Evolutionary conservation across 2,888 invertebrate species (phyloP).

Genomic region (Eupithecia insigniata): DNA sequence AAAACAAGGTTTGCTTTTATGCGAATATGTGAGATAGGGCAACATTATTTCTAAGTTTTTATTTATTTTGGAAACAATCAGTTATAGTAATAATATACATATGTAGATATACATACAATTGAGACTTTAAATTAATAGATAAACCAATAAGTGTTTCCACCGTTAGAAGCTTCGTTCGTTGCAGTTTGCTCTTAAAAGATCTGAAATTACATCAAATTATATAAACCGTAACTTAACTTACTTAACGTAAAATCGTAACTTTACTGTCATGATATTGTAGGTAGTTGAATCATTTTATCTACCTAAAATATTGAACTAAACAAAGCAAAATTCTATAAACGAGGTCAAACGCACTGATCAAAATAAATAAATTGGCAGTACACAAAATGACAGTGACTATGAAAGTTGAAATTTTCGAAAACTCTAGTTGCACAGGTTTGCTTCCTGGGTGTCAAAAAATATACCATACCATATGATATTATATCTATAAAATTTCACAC

Average conservation of each 20-base stretch:
- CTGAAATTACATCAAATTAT: neutral
- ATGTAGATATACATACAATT: too few relatives aligned
- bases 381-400: neutral
- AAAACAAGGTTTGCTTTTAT: neutral
- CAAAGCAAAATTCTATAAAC: neutral
- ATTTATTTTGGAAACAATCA: too few relatives aligned
- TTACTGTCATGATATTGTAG: neutral
- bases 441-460: neutral
- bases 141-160: too few relatives aligned
- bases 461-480: neutral
- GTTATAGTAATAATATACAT: too few relatives aligned
- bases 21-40: neutral
- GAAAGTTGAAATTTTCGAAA: neutral
- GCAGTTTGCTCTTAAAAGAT: neutral
- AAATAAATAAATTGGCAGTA: neutral
- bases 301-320: neutral
- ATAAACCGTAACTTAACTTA: neutral
- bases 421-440: neutral
- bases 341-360: neutral
- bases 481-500: neutral
- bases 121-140: too few relatives aligned
- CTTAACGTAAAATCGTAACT: too few relatives aligned
- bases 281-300: neutral
- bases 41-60: too few relatives aligned
- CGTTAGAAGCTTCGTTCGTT: too few relatives aligned